Conservation (phyloP, 64 coral and sea anemone species). For the Astreopora myriophthalma region DNA sequence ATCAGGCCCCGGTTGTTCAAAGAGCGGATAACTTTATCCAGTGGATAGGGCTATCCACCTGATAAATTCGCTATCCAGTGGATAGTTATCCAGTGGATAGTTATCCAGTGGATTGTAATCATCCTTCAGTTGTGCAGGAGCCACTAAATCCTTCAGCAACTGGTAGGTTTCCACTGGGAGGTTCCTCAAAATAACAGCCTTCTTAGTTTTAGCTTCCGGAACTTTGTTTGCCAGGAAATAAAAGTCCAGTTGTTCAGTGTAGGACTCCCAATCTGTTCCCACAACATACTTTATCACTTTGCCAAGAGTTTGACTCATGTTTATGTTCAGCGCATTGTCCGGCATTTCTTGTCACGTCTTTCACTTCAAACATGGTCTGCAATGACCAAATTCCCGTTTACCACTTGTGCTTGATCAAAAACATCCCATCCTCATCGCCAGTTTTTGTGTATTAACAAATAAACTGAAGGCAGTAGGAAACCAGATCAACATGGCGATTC, state of each 20-base stretch:
- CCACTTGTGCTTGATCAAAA: neutral
- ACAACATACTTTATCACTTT: constrained; percentile 20
- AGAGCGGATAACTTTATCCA: no score
- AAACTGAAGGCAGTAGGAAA: neutral
- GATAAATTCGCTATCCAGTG: no score
- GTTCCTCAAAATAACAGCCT: constrained; percentile 24
- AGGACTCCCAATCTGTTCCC: constrained; percentile 35
- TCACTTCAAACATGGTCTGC: neutral
- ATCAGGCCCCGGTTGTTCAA: no score
- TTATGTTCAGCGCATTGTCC: neutral
- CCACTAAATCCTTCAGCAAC: constrained; percentile 44
- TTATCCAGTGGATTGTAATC: no score
- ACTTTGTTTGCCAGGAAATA: constrained; percentile 21
- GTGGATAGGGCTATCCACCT: no score
- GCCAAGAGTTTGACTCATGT: neutral
- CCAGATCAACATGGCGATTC: neutral
- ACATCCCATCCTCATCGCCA: neutral
- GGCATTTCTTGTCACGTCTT: neutral
- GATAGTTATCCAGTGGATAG: no score
- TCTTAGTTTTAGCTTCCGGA: neutral
- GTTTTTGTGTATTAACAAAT: no score
- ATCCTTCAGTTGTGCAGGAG: neutral
- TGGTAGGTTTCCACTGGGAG: constrained; percentile 31
- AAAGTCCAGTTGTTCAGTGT: constrained; percentile 32
- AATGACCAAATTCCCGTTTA: neutral